These are phyloP conservation scores for Chelonia mydas DNA, from an alignment of 2,797 vertebrate species.

Conservation along the genomic window DNA sequence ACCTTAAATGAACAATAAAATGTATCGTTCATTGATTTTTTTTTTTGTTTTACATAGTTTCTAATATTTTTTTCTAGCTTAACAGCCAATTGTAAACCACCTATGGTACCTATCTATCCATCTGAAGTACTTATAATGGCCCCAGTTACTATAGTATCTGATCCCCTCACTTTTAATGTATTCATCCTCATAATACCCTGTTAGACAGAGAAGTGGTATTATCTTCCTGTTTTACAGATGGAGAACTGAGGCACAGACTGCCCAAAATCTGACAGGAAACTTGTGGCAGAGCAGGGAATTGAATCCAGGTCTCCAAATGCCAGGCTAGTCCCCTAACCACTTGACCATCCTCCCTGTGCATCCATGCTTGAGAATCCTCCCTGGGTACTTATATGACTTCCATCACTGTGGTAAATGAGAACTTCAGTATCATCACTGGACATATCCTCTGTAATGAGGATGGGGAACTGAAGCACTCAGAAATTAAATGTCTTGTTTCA, in stretches of 20 bases:
- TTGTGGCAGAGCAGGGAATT: background rate
- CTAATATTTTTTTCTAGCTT: background rate
- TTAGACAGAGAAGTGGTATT: background rate
- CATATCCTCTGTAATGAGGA: background rate
- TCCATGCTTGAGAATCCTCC: fast-evolving
- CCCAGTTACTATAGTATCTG: background rate
- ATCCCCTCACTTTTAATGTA: background rate
- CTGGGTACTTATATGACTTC: background rate
- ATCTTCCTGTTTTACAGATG: background rate
- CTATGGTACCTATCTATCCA: background rate
- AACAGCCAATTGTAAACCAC: background rate
- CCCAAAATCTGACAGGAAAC: background rate
- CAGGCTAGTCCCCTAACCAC: background rate
- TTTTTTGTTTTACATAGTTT: background rate
- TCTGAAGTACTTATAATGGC: background rate
- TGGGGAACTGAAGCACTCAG: background rate
- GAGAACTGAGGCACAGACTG: background rate
- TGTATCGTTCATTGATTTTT: fast-evolving
- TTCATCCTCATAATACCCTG: background rate
- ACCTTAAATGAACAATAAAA: background rate
- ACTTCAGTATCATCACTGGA: background rate
- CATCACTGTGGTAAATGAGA: fast-evolving
- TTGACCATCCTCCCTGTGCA: background rate
- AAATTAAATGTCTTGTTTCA: background rate
- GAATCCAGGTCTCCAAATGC: background rate